Percentiles rank a stretch among this genome's conserved stretches.
These are phyloP conservation scores for Paratrypauchen microcephalus DNA, from an alignment of 2,797 vertebrate species.

Conservation along the genomic window DNA sequence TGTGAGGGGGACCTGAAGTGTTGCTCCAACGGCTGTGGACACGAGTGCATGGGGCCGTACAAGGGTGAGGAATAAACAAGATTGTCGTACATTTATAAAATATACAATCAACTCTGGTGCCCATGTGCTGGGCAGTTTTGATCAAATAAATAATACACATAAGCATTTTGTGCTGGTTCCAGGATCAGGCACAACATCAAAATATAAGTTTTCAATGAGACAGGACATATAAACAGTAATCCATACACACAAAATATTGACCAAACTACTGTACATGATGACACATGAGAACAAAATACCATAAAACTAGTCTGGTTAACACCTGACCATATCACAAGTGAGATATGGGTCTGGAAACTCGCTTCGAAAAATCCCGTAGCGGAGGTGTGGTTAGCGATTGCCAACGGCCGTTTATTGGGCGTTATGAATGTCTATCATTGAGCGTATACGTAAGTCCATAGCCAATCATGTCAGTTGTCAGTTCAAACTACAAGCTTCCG, in stretches of 20 bases:
- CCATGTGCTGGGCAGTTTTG: neutral
- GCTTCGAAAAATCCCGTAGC: no score
- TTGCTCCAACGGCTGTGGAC: slow-evolving; percentile 6
- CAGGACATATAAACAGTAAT: neutral
- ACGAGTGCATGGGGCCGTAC: slow-evolving; percentile 9
- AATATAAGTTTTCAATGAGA: no score
- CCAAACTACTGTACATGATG: neutral
- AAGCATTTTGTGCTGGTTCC: neutral
- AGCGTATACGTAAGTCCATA: no score
- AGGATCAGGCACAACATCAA: no score
- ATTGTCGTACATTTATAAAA: neutral
- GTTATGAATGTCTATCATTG: no score
- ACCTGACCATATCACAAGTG: no score
- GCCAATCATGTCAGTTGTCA: no score
- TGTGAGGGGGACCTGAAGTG: slow-evolving; percentile 1
- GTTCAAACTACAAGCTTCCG: no score
- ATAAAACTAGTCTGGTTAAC: no score
- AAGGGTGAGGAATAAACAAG: neutral
- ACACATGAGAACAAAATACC: neutral
- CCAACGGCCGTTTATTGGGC: no score
- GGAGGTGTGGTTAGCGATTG: no score
- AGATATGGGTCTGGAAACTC: no score
- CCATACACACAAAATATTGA: neutral
- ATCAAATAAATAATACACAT: neutral
- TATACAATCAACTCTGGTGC: neutral